These are phyloP conservation scores for Dusona sp. DNA, from an alignment of 2,888 invertebrate species.

Conservation along the genomic window DNA sequence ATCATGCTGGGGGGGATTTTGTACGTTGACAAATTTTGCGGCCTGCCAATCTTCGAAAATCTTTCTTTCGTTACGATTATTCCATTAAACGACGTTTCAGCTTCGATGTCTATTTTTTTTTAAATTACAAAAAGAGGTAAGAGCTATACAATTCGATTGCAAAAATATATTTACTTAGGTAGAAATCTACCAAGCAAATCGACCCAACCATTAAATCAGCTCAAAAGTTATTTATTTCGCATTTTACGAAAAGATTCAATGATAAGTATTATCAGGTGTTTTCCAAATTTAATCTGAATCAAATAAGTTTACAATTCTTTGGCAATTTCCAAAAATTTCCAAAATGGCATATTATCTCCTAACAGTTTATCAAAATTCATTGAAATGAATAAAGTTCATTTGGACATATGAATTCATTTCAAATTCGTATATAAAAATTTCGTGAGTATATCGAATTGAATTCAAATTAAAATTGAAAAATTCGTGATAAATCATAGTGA, in stretches of 20 bases:
- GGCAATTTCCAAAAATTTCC: neutral
- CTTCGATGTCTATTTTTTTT: no score
- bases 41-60: no score
- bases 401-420: neutral
- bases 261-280: neutral
- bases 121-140: neutral
- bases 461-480: no score
- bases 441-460: no score
- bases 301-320: neutral
- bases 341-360: neutral
- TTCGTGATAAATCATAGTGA: neutral
- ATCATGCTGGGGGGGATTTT: conserved; percentile 48
- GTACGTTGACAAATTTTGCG: neutral
- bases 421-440: neutral
- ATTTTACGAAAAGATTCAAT: neutral
- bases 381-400: neutral
- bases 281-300: neutral
- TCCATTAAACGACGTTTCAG: no score
- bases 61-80: no score
- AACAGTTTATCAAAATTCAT: neutral
- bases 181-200: neutral
- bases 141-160: neutral
- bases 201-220: neutral
- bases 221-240: neutral
- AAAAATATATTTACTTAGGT: neutral